These are phyloP conservation scores for Varecia variegata DNA, from an alignment of 2,797 vertebrate genomes.

Conservation along the genomic window DNA sequence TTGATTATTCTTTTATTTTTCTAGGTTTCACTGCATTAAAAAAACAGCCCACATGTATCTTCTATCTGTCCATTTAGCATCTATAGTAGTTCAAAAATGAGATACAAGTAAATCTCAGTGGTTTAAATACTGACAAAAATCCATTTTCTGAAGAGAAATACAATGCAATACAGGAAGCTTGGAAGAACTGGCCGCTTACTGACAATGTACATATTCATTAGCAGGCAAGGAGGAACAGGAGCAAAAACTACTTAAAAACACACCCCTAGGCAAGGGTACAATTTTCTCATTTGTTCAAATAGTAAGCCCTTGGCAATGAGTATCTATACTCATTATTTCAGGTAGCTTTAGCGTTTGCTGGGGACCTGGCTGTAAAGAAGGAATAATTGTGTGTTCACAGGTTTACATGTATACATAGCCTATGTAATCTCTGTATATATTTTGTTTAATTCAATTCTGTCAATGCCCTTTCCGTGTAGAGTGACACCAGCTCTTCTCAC, in stretches of 20 bases:
- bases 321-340: background rate
- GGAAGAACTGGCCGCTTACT: background rate
- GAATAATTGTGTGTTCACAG: background rate
- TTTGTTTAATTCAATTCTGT: background rate
- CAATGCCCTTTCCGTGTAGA: background rate
- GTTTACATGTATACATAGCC: background rate
- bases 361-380: background rate
- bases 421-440: background rate
- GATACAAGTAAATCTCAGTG: background rate
- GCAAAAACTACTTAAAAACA: constrained; percentile 3
- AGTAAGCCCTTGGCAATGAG: background rate
- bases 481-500: background rate
- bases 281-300: constrained; percentile 53
- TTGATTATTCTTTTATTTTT: background rate
- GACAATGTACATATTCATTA: background rate
- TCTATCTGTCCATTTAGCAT: background rate
- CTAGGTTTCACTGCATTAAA: background rate
- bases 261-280: constrained; percentile 15
- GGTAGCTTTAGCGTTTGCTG: background rate
- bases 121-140: constrained; percentile 10
- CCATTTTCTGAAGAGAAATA: background rate
- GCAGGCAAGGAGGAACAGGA: background rate
- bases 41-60: background rate
- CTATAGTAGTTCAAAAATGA: background rate
- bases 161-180: background rate